Evolutionary conservation across 2,888 invertebrate genomes (phyloP).

Genomic region (Temnothorax unifasciatus): DNA sequence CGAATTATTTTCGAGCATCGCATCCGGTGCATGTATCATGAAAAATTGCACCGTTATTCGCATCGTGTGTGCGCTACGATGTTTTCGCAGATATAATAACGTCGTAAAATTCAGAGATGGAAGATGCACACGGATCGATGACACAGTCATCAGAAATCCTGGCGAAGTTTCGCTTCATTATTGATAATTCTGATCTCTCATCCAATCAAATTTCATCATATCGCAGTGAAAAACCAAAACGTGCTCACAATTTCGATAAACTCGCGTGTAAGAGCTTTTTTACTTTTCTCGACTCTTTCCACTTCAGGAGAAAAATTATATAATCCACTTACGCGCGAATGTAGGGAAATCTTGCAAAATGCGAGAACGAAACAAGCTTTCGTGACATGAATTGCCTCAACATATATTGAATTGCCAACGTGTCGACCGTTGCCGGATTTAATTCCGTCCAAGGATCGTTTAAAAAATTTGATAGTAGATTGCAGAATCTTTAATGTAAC

Average conservation of each 20-base stretch:
- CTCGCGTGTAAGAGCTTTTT: background rate
- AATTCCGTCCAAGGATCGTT: slow-evolving; percentile 9
- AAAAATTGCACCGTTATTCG: slow-evolving; percentile 37
- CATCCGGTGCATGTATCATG: slow-evolving; percentile 25
- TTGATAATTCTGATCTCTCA: background rate
- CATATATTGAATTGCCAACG: background rate
- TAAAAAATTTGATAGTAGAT: slow-evolving; percentile 6
- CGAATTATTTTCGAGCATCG: slow-evolving; percentile 43
- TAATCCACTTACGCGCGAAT: slow-evolving; percentile 37
- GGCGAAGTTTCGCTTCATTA: background rate
- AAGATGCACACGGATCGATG: background rate
- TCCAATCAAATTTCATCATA: slow-evolving; percentile 17
- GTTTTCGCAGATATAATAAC: slow-evolving; percentile 14
- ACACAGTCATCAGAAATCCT: slow-evolving; percentile 3
- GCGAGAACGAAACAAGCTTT: slow-evolving; percentile 34
- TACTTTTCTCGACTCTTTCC: slow-evolving; percentile 2
- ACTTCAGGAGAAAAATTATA: slow-evolving; percentile 31
- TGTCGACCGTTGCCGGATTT: slow-evolving; percentile 16
- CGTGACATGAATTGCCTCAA: slow-evolving; percentile 32
- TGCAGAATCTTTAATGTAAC: background rate
- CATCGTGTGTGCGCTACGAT: slow-evolving; percentile 33
- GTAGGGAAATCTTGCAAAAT: slow-evolving; percentile 19
- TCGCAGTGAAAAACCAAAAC: background rate
- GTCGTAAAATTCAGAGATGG: slow-evolving; percentile 19
- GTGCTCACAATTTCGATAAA: slow-evolving; percentile 41